Conservation (phyloP, 2,888 invertebrate genomes). For the Trilocha varians region DNA sequence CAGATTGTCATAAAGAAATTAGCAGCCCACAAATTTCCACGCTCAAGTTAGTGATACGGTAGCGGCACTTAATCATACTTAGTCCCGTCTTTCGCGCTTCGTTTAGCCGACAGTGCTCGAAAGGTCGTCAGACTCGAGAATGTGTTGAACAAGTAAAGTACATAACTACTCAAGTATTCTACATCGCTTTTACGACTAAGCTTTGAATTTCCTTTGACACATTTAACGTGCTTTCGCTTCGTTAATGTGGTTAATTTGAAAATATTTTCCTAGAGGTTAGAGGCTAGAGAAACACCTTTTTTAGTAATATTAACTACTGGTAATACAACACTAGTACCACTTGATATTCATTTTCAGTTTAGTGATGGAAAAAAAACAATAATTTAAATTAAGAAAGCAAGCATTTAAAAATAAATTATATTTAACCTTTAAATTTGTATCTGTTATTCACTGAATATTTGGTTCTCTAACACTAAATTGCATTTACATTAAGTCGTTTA, state of each 20-base stretch:
- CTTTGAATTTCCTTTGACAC: slow-evolving; percentile 17
- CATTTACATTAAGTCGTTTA: too few relatives aligned
- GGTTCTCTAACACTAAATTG: too few relatives aligned
- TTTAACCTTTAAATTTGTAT: too few relatives aligned
- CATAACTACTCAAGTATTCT: slow-evolving; percentile 28
- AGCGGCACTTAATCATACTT: slow-evolving; percentile 36
- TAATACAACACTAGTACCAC: too few relatives aligned
- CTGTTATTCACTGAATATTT: too few relatives aligned
- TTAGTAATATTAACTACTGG: too few relatives aligned
- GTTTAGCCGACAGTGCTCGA: slow-evolving; percentile 29
- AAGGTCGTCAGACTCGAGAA: slow-evolving; percentile 24
- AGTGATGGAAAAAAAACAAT: too few relatives aligned
- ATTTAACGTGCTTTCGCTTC: background rate
- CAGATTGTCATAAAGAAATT: background rate
- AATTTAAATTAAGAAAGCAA: too few relatives aligned
- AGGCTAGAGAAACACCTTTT: too few relatives aligned
- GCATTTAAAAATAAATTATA: too few relatives aligned
- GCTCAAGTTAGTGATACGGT: slow-evolving; percentile 31
- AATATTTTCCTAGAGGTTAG: too few relatives aligned
- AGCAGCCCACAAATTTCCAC: slow-evolving; percentile 24
- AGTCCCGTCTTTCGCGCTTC: slow-evolving; percentile 19
- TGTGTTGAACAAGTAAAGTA: slow-evolving; percentile 28
- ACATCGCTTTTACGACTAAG: slow-evolving; percentile 27
- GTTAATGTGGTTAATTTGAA: background rate
- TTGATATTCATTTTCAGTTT: too few relatives aligned